phyloP scores from a whole-genome alignment of 2,113 vertebrate genomes.

The Hippocampus guttulatus region DNA sequence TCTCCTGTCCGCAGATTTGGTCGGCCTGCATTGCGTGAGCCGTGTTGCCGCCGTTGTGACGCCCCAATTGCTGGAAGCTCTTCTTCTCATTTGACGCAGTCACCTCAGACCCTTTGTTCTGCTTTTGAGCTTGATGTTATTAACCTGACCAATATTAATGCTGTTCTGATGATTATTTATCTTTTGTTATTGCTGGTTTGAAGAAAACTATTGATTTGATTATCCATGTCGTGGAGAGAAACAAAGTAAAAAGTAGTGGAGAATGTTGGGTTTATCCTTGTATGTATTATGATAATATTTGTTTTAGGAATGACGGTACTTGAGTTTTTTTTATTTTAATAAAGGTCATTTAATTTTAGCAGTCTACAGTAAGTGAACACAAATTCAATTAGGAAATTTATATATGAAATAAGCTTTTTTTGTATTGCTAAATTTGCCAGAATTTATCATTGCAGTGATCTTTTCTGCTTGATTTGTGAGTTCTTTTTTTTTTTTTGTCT shows the following conservation, averaged over 20 bases:
- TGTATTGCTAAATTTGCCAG: slow-evolving; percentile 58
- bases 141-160: slow-evolving; percentile 62
- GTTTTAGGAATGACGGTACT: slow-evolving; percentile 53
- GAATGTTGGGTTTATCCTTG: slow-evolving; percentile 56
- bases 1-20: slow-evolving; percentile 10
- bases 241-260: slow-evolving; percentile 50
- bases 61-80: slow-evolving; percentile 21
- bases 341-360: slow-evolving; percentile 63
- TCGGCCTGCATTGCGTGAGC: slow-evolving; percentile 12
- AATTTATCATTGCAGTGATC: slow-evolving; percentile 58
- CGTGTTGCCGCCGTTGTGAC: slow-evolving; percentile 14
- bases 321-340: slow-evolving; percentile 58
- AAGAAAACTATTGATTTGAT: slow-evolving; percentile 56
- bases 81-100: slow-evolving; percentile 50
- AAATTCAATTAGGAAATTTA: slow-evolving; percentile 54
- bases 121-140: slow-evolving; percentile 63
- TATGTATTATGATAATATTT: slow-evolving; percentile 45
- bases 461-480: slow-evolving; percentile 60
- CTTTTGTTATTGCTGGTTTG: slow-evolving; percentile 65
- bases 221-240: slow-evolving; percentile 57
- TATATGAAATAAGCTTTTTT: slow-evolving; percentile 66
- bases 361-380: slow-evolving; percentile 63
- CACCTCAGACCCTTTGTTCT: slow-evolving; percentile 40
- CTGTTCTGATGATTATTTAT: slow-evolving; percentile 69
- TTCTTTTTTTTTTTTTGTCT: slow-evolving; percentile 39